phyloP scores from a whole-genome alignment of 2,888 invertebrate species.

The Brenthis daphne region DNA sequence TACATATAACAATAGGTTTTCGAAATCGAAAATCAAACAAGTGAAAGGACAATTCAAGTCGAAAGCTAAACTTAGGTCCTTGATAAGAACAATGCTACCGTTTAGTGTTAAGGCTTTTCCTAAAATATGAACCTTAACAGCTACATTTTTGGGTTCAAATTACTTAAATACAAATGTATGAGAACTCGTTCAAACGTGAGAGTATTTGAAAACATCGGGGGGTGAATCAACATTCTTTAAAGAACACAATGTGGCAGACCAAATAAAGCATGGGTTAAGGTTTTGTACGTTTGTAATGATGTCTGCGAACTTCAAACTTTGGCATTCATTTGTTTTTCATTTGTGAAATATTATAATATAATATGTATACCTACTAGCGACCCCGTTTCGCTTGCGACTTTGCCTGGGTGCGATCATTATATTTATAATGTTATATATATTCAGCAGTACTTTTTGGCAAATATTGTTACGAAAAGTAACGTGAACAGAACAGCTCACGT shows the following conservation, averaged over 20 bases:
- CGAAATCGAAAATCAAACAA: conserved; percentile 36
- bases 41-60: conserved; percentile 36
- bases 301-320: background rate
- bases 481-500: no score
- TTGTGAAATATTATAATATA: no score
- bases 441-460: no score
- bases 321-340: no score
- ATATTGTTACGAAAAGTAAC: no score
- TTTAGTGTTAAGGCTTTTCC: conserved; percentile 19
- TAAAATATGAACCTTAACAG: background rate
- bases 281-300: conserved; percentile 7
- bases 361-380: no score
- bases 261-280: conserved; percentile 24
- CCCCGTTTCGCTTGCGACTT: no score
- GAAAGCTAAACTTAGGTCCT: conserved; percentile 39
- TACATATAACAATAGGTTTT: conserved; percentile 17
- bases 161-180: conserved; percentile 12
- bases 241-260: conserved; percentile 40
- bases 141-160: conserved; percentile 7
- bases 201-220: conserved; percentile 46
- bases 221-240: conserved; percentile 42
- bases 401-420: no score
- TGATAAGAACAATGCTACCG: conserved; percentile 38
- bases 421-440: no score
- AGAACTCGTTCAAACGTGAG: conserved; percentile 43